Conservation (phyloP, 2,797 vertebrate species). For the Margarornis squamiger region DNA sequence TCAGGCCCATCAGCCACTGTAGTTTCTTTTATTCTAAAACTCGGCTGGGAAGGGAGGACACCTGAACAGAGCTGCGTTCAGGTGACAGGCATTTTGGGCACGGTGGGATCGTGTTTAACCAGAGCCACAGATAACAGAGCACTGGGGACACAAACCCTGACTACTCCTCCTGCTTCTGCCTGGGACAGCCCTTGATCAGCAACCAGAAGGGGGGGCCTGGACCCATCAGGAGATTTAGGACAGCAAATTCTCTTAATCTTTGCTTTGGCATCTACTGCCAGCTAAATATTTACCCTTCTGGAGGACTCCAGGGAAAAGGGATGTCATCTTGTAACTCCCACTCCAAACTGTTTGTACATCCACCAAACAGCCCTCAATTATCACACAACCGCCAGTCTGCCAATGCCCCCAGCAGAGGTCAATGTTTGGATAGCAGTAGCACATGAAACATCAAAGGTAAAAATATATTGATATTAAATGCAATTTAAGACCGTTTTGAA, state of each 20-base stretch:
- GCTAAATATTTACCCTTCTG: conserved; percentile 35
- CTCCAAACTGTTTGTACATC: background rate
- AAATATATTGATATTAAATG: background rate
- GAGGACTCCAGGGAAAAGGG: background rate
- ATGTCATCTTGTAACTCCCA: background rate
- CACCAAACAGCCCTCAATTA: background rate
- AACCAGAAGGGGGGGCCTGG: background rate
- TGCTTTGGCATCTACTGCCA: background rate
- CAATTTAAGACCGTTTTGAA: background rate
- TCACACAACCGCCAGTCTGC: background rate
- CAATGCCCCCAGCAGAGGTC: background rate
- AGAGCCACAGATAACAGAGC: background rate
- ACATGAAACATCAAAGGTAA: background rate
- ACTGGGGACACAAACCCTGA: background rate
- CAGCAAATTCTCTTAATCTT: background rate
- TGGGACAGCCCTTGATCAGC: background rate
- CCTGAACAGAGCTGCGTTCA: background rate
- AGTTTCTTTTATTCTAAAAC: background rate
- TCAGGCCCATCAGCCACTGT: background rate
- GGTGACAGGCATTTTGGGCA: background rate
- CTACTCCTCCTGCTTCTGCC: background rate
- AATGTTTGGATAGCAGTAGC: background rate
- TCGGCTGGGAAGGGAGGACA: background rate
- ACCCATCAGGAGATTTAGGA: background rate
- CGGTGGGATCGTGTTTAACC: background rate